Base-by-base conservation (phyloP, 1,140 invertebrate genomes). In the Metaphire vulgaris region DNA sequence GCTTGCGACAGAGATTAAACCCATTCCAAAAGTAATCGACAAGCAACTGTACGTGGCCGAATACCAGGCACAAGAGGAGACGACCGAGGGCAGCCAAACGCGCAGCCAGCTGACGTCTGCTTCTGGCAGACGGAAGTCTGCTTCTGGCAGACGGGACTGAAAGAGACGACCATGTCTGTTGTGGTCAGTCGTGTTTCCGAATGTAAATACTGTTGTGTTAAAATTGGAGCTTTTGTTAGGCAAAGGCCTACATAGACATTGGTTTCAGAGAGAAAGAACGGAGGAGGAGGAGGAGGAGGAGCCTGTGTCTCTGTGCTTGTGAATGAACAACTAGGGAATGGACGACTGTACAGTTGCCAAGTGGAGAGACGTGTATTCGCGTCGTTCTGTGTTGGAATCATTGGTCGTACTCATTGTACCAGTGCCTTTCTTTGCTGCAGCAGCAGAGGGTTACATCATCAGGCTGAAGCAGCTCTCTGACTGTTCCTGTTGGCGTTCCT, bases 1-100 rank as follows among this genome's bases (percentile, higher is more conserved):
- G 88, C 90, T 99, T 81, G 94, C 94, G 79, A 99, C 98, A 34
- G 96, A 98, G 89, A 99, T 99, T 80, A 98, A 98, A 87, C 96
- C 98, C 70, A 99, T 99, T 84, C 98, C 98, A 21, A 99, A 99
- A 89, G 93, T 90, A 80, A 98, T 98, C 87, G 96, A 98, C 89
- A 95, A 96, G 77, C 91, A 93, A 82, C 89, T 99, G 78, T 99
- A 99, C 85, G 97, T 99, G 74, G 91, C 96, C 2, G 91, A 92
- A 82, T 88, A 87, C 80, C 91, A 91, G 31, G 80, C 80, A 65
- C 80, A 81, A 68, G 75, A 79, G 14, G 82, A 84, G n/a, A 65
- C 65, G 12, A n/a, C n/a, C n/a, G 80, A 81, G 21, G 81, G 79
- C 14, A 82, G 80, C 1, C 74, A 77, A 21, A 56, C 41, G 41